Evolutionary conservation across 2,888 invertebrate species (phyloP), one percentile per base, ranked within the genome.

Genomic region (Agriopis aurantiaria): DNA sequence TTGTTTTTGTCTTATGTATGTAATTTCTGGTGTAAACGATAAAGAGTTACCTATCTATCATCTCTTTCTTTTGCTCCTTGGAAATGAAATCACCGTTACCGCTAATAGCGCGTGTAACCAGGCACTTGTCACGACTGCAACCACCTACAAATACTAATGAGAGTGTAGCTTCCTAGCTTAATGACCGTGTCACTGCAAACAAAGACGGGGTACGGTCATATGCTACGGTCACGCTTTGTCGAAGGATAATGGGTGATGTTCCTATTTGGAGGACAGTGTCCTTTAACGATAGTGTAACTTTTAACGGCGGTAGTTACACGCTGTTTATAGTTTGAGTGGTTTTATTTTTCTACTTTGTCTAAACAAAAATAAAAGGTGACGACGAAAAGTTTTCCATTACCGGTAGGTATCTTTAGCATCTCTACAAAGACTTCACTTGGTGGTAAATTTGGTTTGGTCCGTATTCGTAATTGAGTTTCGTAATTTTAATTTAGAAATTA

Each of bases 141-240:
- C 78, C 77, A 75, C 75, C 78, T 78, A 78, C 80, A 80, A 82
- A 83, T 80, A 80, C 82, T 85, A 85, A 86, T 84, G 85, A 85
- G 81, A 77, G 76, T 81, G 75, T 78, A 71, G 79, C 80, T 82
- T 79, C 81, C 76, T 73, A 64, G 73, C 76, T 77, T 84, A 86
- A 86, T 81, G 82, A 80, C 78, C 80, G 80, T 82, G 83, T 79
- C 79, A 78, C 77, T 74, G 76, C 78, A 78, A 82, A 85, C 83
- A 82, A 81, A 76, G 80, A 68, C 72, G 69, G 74, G 71, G 66
- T 72, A 72, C 55, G 33, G 68, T 65, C 69, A 68, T 67, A 68
- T 66, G 62, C 53, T 65, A 65, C 66, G 68, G 73, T 75, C 77
- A 74, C 77, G 75, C 74, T 69, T 72, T 71, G 72, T 69, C 63